Evolutionary conservation across 2,888 invertebrate genomes (phyloP).

Genomic region (Orchesella flavescens): DNA sequence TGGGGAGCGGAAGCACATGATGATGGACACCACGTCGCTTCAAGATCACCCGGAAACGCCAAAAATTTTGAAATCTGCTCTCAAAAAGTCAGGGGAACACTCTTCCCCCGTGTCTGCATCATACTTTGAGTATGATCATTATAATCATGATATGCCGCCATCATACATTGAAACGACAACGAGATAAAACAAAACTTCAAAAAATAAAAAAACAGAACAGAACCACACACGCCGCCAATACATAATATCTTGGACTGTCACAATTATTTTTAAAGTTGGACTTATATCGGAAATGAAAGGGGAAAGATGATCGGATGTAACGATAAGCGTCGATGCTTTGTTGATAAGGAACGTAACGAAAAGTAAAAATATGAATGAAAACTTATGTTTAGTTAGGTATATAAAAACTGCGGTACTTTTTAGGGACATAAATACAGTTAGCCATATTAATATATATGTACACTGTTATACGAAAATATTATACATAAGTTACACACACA

Average conservation of each 20-base stretch:
- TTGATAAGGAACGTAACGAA: too few relatives aligned
- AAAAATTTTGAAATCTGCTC: slow-evolving; percentile 60
- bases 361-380: too few relatives aligned
- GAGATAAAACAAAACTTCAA: slow-evolving; percentile 37
- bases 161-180: slow-evolving; percentile 56
- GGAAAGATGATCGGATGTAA: neutral
- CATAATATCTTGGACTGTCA: neutral
- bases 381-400: too few relatives aligned
- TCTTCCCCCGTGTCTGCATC: slow-evolving; percentile 35
- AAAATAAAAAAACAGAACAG: neutral
- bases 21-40: slow-evolving; percentile 44
- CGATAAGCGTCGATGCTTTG: too few relatives aligned
- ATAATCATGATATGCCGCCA: slow-evolving; percentile 58
- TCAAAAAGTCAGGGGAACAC: slow-evolving; percentile 52
- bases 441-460: too few relatives aligned
- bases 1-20: slow-evolving; percentile 48
- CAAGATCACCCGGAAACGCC: slow-evolving; percentile 62
- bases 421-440: too few relatives aligned
- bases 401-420: too few relatives aligned
- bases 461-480: too few relatives aligned
- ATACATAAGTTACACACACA: too few relatives aligned
- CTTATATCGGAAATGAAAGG: too few relatives aligned
- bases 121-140: slow-evolving; percentile 58
- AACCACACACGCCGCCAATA: neutral
- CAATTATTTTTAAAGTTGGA: neutral